Base-by-base conservation (phyloP, 2,888 invertebrate genomes). In the Ctena decussata region DNA sequence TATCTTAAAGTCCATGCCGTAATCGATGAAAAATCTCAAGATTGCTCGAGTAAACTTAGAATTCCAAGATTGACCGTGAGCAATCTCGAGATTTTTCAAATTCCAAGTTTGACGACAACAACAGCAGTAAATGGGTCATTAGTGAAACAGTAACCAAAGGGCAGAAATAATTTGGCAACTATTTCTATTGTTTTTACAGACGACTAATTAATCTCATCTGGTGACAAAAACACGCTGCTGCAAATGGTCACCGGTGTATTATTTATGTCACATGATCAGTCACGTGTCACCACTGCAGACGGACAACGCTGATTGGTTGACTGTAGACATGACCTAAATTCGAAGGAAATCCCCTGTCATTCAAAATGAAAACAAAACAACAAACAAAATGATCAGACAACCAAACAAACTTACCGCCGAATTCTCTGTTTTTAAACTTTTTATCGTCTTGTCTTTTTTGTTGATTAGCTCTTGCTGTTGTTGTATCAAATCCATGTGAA, bases 401-500 rank as follows among this genome's bases (percentile, higher is more conserved):
- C 8, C 27, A 60, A 8, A 60, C 2, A 27, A 27, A 89, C 94
- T 92, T 96, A 98, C 97, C 96, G 97, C 97, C 95, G 97, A 97
- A 96, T 98, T 97, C 96, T 98, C 98, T 93, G 97, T 97, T 94
- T 97, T 97, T 46, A 98, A 96, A 78, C 97, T 96, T 82, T 97
- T 97, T 89, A 98, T 97, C 77, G 97, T 96, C 95, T 97, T 98
- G 92, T 98, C 98, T 96, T 97, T 98, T 91, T 97, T 97, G 90
- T 97, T 97, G 89, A 98, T 97, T 93, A 97, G 97, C 94, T 98
- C 98, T 93, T 98, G 98, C 96, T 98, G 98, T 96, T 98, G 98
- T 95, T 98, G 98, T 95, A 98, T 98, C 86, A 98, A 96, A 96
- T 98, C 98, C 93, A 98, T 96, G 95, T 98, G 98, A 90, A 98